These are phyloP conservation scores for Bombus consobrinus DNA, from an alignment of 1,140 invertebrate genomes.

Conservation along the genomic window DNA sequence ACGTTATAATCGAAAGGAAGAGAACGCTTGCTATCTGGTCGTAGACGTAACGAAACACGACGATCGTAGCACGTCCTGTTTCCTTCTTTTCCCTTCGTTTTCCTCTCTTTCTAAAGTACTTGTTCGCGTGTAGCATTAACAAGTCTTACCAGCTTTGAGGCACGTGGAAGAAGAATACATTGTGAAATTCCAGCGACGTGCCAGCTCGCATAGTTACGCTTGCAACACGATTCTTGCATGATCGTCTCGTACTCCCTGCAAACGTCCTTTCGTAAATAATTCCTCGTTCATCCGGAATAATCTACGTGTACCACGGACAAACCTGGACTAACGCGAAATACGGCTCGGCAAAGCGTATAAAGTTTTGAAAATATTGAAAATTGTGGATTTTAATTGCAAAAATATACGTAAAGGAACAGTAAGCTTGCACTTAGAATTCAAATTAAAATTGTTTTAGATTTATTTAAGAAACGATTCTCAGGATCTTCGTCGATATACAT, in stretches of 20 bases:
- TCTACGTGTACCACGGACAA: not conserved
- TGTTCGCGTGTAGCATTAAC: slow-evolving; percentile 24
- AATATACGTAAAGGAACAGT: too few relatives aligned
- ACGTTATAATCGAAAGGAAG: not conserved
- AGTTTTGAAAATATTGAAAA: not conserved
- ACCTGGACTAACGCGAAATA: not conserved
- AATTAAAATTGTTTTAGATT: too few relatives aligned
- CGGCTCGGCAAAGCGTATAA: not conserved
- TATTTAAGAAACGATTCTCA: too few relatives aligned
- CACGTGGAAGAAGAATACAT: slow-evolving; percentile 20
- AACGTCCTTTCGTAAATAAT: slow-evolving; percentile 21
- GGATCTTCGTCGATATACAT: too few relatives aligned
- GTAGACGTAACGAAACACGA: slow-evolving; percentile 10
- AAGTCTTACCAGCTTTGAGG: slow-evolving; percentile 9
- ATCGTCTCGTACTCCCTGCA: not conserved
- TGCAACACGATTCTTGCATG: not conserved
- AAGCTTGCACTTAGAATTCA: too few relatives aligned
- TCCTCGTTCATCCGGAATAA: not conserved
- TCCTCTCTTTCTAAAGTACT: not conserved
- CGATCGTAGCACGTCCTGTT: not conserved
- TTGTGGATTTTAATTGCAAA: not conserved
- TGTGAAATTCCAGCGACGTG: slow-evolving; percentile 20
- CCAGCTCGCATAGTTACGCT: not conserved
- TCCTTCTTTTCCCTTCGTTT: not conserved
- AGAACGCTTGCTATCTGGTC: not conserved